Evolutionary conservation across 1,140 invertebrate species (phyloP).

Genomic region (Pachypsylla venusta): DNA sequence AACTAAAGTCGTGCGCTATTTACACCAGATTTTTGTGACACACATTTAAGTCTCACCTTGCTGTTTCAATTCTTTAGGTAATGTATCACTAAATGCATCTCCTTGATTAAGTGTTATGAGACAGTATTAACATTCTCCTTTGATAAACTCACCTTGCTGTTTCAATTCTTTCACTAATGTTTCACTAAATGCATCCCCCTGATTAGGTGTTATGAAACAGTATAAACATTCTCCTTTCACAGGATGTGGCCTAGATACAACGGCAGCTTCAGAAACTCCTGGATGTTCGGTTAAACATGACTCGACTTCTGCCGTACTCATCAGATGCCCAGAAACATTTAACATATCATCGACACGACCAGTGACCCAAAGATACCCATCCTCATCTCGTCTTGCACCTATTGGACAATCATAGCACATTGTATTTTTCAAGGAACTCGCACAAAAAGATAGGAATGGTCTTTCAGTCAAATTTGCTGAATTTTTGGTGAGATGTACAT

Average conservation of each 20-base stretch:
- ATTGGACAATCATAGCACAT: too few species aligned
- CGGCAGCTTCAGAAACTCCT: constrained; percentile 80
- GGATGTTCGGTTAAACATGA: constrained; percentile 72
- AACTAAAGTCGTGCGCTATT: too few species aligned
- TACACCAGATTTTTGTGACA: too few species aligned
- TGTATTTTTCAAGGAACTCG: too few species aligned
- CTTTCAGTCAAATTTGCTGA: too few species aligned
- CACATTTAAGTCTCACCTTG: too few species aligned
- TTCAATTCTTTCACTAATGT: constrained; percentile 60
- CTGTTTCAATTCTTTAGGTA: constrained; percentile 46
- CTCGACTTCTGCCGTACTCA: constrained; percentile 94
- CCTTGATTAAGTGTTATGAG: constrained; percentile 81
- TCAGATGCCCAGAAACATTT: constrained; percentile 92
- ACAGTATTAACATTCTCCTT: constrained; percentile 47
- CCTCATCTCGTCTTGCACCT: constrained; percentile 77
- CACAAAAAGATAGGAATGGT: too few species aligned
- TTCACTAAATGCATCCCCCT: constrained; percentile 51
- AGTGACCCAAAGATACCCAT: constrained; percentile 94
- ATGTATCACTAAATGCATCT: constrained; percentile 46
- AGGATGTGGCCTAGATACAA: constrained; percentile 80
- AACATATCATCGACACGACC: constrained; percentile 96
- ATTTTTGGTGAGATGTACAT: too few species aligned
- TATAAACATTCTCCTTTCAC: constrained; percentile 95
- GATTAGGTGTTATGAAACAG: constrained; percentile 83
- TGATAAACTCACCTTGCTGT: constrained; percentile 39